phyloP scores from a whole-genome alignment of 1,140 invertebrate genomes.

The Monomorium pharaonis region DNA sequence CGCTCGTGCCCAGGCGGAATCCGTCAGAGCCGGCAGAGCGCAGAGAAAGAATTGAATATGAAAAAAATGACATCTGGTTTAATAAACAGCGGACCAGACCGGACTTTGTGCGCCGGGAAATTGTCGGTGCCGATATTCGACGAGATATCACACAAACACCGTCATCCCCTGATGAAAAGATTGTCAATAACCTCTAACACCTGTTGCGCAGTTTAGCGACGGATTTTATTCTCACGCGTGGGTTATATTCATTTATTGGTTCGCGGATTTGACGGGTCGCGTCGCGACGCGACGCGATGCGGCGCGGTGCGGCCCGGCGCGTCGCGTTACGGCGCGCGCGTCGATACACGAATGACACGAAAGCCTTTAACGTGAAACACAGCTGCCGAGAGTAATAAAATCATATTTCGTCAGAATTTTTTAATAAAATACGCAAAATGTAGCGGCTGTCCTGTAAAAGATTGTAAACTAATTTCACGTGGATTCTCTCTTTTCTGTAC shows the following conservation, averaged over 20 bases:
- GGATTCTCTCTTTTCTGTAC: neutral
- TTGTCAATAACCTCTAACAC: constrained; percentile 79
- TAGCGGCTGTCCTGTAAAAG: constrained; percentile 13
- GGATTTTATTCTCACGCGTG: constrained; percentile 81
- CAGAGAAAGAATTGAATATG: constrained; percentile 42
- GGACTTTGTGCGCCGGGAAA: constrained; percentile 44
- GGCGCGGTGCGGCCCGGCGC: constrained; percentile 47
- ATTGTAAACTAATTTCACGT: constrained; percentile 40
- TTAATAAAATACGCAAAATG: constrained; percentile 68
- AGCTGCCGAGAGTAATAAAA: constrained; percentile 65
- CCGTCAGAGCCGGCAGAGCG: neutral
- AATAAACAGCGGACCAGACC: constrained; percentile 42
- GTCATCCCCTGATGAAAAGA: constrained; percentile 75
- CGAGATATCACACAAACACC: constrained; percentile 74
- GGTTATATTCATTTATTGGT: constrained; percentile 75
- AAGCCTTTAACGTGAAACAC: constrained; percentile 56
- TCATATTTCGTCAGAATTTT: constrained; percentile 64
- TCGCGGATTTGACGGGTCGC: constrained; percentile 73
- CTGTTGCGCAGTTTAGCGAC: constrained; percentile 82
- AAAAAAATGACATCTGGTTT: constrained; percentile 57
- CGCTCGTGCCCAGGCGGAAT: neutral
- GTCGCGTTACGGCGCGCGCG: constrained; percentile 49
- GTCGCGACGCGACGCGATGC: constrained; percentile 1
- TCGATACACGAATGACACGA: constrained; percentile 65
- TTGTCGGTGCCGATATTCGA: constrained; percentile 63